Evolutionary conservation across 35 echinoderm and acorn worm genomes (phyloP).

Genomic region (Amphiura filiformis): DNA sequence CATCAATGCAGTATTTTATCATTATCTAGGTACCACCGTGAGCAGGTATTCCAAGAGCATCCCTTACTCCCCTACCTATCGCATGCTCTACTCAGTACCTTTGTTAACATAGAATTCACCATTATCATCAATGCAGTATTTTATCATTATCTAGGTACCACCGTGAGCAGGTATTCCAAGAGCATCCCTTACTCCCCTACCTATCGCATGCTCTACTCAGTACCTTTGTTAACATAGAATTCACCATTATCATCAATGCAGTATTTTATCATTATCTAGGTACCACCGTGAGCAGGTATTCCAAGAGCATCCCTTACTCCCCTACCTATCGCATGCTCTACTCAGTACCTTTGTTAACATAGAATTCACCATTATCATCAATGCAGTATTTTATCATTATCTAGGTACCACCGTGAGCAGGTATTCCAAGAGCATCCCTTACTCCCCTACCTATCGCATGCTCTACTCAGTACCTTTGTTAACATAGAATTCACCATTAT

Average conservation of each 20-base stretch:
- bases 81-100: constrained; percentile 29
- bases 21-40: no score
- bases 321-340: constrained; percentile 55
- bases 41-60: no score
- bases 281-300: constrained; percentile 78
- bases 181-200: not conserved
- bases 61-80: constrained; percentile 51
- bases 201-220: no score
- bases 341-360: constrained; percentile 90
- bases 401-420: no score
- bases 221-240: no score
- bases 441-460: constrained; percentile 39
- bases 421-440: constrained; percentile 73
- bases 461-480: constrained; percentile 77
- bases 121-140: no score
- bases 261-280: constrained; percentile 31
- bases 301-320: constrained; percentile 64
- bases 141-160: no score
- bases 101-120: not conserved
- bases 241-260: not conserved
- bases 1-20: no score
- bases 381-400: no score
- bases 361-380: constrained; percentile 92
- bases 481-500: constrained; percentile 95
- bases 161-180: no score